These are phyloP conservation scores for Eulemur mongoz DNA, from an alignment of 2,797 vertebrate genomes.

Conservation along the genomic window DNA sequence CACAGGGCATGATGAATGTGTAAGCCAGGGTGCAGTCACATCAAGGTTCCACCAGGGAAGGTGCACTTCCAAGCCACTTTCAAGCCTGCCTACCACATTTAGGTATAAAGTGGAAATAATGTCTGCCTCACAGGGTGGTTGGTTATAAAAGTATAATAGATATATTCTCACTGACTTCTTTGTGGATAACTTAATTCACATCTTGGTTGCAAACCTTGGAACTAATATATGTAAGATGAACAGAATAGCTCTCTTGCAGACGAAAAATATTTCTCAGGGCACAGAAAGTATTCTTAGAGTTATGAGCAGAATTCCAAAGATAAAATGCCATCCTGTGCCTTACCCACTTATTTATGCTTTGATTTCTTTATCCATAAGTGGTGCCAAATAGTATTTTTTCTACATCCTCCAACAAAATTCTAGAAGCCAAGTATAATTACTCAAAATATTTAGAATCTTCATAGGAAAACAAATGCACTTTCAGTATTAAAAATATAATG, in stretches of 20 bases:
- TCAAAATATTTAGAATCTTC: constrained; percentile 55
- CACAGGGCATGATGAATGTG: background rate
- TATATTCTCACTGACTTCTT: background rate
- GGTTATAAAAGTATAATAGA: background rate
- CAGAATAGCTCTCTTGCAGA: background rate
- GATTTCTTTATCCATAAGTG: background rate
- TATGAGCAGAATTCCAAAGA: background rate
- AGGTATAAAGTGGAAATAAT: background rate
- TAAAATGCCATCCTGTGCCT: background rate
- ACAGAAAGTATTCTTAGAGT: background rate
- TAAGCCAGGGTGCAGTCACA: background rate
- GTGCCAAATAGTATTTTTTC: constrained; percentile 3
- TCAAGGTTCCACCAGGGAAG: background rate
- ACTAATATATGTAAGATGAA: background rate
- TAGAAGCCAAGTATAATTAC: constrained; percentile 7
- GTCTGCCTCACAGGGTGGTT: background rate
- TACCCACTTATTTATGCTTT: constrained; percentile 13
- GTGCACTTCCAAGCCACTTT: background rate
- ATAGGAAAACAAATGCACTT: constrained; percentile 49
- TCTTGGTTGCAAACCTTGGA: background rate
- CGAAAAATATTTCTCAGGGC: background rate
- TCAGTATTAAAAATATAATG: background rate
- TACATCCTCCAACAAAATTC: constrained; percentile 17
- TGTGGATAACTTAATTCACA: background rate
- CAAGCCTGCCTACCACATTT: background rate